Evolutionary conservation across 2,888 invertebrate species (phyloP).

Genomic region (Buathra laborator): DNA sequence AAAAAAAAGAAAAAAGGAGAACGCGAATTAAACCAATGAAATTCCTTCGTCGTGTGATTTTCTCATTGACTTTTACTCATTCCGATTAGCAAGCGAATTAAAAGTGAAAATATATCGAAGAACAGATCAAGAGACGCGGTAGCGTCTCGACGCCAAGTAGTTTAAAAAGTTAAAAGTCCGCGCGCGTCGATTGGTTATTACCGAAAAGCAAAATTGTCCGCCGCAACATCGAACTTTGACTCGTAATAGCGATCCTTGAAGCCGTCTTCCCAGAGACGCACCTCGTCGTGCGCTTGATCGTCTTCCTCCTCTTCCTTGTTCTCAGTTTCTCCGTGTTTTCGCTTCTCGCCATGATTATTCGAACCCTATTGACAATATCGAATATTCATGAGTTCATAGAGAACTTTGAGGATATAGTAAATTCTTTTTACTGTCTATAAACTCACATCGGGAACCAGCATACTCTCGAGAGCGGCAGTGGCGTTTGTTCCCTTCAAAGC

Average conservation of each 20-base stretch:
- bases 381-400: neutral
- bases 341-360: slow-evolving; percentile 85
- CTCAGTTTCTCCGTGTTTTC: slow-evolving; percentile 85
- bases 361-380: slow-evolving; percentile 70
- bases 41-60: neutral
- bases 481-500: slow-evolving; percentile 72
- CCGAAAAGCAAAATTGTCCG: slow-evolving; percentile 93
- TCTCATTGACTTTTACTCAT: neutral
- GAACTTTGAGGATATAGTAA: neutral
- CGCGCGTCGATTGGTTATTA: slow-evolving; percentile 79
- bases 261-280: slow-evolving; percentile 97
- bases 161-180: too few relatives aligned
- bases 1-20: slow-evolving; percentile 17
- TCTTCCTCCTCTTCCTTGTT: slow-evolving; percentile 88
- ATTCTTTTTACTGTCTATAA: neutral
- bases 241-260: slow-evolving; percentile 99
- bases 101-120: neutral
- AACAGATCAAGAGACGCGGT: too few relatives aligned
- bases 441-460: slow-evolving; percentile 85
- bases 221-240: slow-evolving; percentile 94
- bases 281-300: slow-evolving; percentile 94
- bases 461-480: slow-evolving; percentile 84
- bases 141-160: too few relatives aligned
- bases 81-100: neutral
- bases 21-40: neutral